Evolutionary conservation across 2,888 invertebrate genomes (phyloP).

Genomic region (Cistogaster globosa): DNA sequence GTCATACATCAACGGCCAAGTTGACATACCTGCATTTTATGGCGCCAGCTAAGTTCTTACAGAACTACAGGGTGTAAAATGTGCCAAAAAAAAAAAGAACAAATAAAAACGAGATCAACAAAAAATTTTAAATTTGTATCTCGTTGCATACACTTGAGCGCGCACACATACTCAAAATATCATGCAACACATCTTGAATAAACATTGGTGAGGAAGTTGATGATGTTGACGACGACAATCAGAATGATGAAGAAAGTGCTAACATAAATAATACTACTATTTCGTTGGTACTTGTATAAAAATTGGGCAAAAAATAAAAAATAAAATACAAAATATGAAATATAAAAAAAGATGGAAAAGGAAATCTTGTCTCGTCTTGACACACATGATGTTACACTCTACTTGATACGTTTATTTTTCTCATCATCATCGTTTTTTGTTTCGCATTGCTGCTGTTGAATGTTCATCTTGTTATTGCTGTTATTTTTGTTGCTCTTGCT

Average conservation of each 20-base stretch:
- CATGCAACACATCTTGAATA: conserved; percentile 60
- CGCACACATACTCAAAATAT: conserved; percentile 65
- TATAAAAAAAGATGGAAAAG: conserved; percentile 42
- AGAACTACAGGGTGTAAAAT: background rate
- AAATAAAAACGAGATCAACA: conserved; percentile 17
- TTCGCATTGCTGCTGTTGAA: conserved; percentile 22
- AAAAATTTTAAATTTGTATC: conserved; percentile 61
- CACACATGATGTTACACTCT: conserved; percentile 65
- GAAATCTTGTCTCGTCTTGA: conserved; percentile 72
- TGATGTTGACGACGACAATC: conserved; percentile 40
- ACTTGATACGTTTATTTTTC: conserved; percentile 55
- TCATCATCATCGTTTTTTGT: conserved; percentile 39
- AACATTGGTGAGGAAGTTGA: conserved; percentile 29
- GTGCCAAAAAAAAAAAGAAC: conserved; percentile 13
- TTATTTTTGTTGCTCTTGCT: conserved; percentile 38
- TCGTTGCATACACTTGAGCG: conserved; percentile 69
- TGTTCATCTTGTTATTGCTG: conserved; percentile 32
- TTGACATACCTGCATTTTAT: too few relatives aligned
- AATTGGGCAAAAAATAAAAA: conserved; percentile 49
- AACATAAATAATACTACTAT: conserved; percentile 47
- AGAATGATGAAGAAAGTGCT: conserved; percentile 53
- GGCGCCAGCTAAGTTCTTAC: background rate
- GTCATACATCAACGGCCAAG: too few relatives aligned
- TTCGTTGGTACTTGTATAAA: conserved; percentile 38
- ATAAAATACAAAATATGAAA: background rate